phyloP scores from a whole-genome alignment of 2,113 vertebrate genomes.

The Thamnaconus septentrionalis region DNA sequence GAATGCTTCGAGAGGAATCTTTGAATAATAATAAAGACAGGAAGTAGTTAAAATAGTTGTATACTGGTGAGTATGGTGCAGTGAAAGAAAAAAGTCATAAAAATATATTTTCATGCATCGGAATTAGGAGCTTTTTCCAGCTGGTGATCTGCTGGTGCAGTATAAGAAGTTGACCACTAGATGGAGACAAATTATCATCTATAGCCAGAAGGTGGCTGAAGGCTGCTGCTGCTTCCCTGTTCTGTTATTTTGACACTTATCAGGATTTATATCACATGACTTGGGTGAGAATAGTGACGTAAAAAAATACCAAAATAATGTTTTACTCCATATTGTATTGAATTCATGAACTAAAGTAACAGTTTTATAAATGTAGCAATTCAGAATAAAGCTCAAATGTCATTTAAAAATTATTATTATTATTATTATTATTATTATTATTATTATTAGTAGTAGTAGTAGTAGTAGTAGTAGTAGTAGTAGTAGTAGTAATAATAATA shows the following conservation, averaged over 20 bases:
- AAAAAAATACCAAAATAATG: too few relatives aligned
- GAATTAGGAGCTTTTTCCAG: too few relatives aligned
- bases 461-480: too few relatives aligned
- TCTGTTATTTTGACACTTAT: not conserved
- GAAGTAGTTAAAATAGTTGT: not conserved
- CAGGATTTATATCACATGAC: not conserved
- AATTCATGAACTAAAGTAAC: too few relatives aligned
- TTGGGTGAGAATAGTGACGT: not conserved
- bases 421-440: not conserved
- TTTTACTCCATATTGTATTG: too few relatives aligned
- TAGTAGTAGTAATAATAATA: too few relatives aligned
- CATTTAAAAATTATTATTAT: not conserved
- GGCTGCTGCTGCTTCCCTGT: not conserved
- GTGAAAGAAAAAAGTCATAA: too few relatives aligned
- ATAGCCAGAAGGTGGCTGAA: too few relatives aligned
- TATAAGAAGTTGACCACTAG: conserved; percentile 46
- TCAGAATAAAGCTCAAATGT: not conserved
- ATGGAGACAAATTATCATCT: conserved; percentile 40
- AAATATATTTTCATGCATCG: too few relatives aligned
- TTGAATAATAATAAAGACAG: not conserved
- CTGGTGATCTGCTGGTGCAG: conserved; percentile 7
- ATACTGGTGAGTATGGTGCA: not conserved
- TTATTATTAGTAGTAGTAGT: too few relatives aligned
- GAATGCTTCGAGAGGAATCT: conserved; percentile 84
- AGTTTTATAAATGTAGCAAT: too few relatives aligned